Evolutionary conservation across 2,888 invertebrate species (phyloP), one percentile per base, ranked within the genome.

Genomic region (Harpalus rufipes): DNA sequence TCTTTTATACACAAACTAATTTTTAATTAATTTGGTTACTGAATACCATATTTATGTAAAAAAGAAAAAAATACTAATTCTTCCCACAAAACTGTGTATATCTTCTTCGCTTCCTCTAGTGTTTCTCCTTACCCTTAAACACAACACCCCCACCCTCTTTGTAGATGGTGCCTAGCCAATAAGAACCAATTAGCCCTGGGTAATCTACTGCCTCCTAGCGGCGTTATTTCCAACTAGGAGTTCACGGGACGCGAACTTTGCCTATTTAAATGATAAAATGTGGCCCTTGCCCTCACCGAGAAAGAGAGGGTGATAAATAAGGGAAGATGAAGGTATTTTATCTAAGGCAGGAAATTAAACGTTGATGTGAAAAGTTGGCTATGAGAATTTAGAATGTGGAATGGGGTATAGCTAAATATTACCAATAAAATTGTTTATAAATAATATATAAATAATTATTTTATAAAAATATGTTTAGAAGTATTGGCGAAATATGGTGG

Each of bases 181-280:
- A 85, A 85, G 85, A 85, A 85, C 79, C 85, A 85, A 85, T 85
- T 85, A 85, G 85, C 79, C 58, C 59, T n/a, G 85, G 59, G 51
- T 85, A 85, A 85, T 85, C 80, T 85, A 80, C 58, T 58, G 85
- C 80, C 79, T 65, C 72, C 80, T 85, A 58, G 85, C 80, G 85
- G 80, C 68, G 72, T 85, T 85, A 68, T 80, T 84, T 84, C 84
- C 32, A 84, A 84, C 84, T 84, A 84, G 78, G 21, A 76, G 76
- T 84, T 76, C 61, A 61, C 68, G 68, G 56, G 39, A 39, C 68
- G 16, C 85, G 39, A 85, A 85, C 80, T 85, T 85, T 85, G 79
- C 80, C 85, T 79, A 85, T 85, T 80, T 85, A 85, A 85, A 85
- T 85, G 85, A 85, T 85, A 85, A 85, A 85, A 85, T 68, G 78